These are phyloP conservation scores for Athripsodes cinereus DNA, from an alignment of 2,888 invertebrate genomes.

Conservation along the genomic window DNA sequence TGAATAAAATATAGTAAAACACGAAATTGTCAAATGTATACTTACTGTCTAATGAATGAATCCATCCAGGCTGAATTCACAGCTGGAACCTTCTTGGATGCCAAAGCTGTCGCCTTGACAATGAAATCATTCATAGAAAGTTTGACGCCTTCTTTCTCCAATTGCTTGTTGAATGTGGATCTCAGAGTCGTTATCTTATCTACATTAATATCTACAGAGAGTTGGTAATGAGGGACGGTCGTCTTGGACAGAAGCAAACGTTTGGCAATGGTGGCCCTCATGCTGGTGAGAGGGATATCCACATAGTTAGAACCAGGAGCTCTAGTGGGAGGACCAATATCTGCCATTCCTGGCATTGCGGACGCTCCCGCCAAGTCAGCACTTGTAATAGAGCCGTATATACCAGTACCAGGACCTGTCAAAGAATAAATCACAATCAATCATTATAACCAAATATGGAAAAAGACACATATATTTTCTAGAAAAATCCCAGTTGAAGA, in stretches of 20 bases:
- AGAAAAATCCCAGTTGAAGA: neutral
- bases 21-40: conserved; percentile 26
- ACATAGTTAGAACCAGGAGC: conserved; percentile 51
- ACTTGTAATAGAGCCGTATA: conserved; percentile 78
- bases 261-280: conserved; percentile 85
- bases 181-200: conserved; percentile 74
- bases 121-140: conserved; percentile 95
- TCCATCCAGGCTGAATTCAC: conserved; percentile 97
- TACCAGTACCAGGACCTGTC: conserved; percentile 67
- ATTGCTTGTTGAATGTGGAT: conserved; percentile 68
- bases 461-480: too few relatives aligned
- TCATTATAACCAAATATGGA: neutral
- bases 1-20: too few relatives aligned
- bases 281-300: conserved; percentile 79
- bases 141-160: conserved; percentile 76
- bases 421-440: neutral
- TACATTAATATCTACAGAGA: conserved; percentile 78
- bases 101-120: conserved; percentile 86
- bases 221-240: conserved; percentile 95
- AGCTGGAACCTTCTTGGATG: conserved; percentile 85
- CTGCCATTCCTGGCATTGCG: conserved; percentile 33
- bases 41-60: conserved; percentile 84
- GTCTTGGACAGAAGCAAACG: conserved; percentile 83
- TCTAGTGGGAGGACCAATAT: conserved; percentile 34
- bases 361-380: conserved; percentile 61